Conservation (phyloP, 2,888 invertebrate genomes). For the Brachynemurus nebulosus region DNA sequence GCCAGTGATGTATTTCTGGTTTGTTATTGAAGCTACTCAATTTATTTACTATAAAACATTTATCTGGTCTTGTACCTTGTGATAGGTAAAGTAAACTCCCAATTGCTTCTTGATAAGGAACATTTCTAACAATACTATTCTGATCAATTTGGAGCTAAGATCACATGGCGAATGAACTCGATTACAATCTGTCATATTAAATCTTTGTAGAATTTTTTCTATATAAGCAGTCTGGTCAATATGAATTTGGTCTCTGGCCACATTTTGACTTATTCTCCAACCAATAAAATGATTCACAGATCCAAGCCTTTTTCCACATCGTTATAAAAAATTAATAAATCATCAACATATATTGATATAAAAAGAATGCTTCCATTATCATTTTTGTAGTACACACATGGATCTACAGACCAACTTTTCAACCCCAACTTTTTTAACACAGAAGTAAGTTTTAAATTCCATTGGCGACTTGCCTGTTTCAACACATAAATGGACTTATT, state of each 20-base stretch:
- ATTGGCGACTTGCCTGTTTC: too few relatives aligned
- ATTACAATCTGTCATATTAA: not conserved
- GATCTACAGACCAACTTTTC: not conserved
- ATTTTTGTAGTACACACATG: not conserved
- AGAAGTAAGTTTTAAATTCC: too few relatives aligned
- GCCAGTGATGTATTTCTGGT: constrained; percentile 11
- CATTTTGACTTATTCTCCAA: not conserved
- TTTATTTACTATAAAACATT: constrained; percentile 12
- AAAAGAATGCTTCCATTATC: not conserved
- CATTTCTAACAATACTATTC: too few relatives aligned
- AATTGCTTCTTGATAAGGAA: constrained; percentile 17
- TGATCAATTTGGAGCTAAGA: too few relatives aligned
- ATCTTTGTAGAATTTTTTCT: not conserved
- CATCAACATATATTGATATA: not conserved
- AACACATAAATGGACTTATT: too few relatives aligned
- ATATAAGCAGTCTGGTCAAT: not conserved
- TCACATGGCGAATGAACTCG: not conserved
- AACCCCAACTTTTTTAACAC: not conserved
- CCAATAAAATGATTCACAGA: not conserved
- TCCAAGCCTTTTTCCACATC: not conserved
- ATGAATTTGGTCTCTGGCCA: not conserved
- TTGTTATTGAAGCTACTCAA: constrained; percentile 14
- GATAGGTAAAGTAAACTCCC: constrained; percentile 18
- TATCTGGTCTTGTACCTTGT: constrained; percentile 13
- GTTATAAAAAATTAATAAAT: not conserved